Conservation (phyloP, 2,797 vertebrate species). For the Myoxocephalus aenaeus region DNA sequence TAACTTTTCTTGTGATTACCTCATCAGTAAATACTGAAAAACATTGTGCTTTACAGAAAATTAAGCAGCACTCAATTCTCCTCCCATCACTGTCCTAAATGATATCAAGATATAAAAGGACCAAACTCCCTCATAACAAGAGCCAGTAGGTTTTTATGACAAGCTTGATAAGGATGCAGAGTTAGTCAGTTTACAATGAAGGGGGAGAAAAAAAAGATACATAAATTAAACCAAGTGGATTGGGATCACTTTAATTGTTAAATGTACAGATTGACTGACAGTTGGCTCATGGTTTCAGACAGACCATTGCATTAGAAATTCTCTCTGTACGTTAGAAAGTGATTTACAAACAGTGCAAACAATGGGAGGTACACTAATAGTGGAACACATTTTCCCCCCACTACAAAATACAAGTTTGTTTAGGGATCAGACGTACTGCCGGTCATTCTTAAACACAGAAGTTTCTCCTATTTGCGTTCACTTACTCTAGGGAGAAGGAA, state of each 20-base stretch:
- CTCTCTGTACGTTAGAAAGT: slow-evolving; percentile 53
- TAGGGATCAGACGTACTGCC: slow-evolving; percentile 33
- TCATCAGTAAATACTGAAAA: too few species aligned
- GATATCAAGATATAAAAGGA: not conserved
- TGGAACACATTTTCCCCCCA: slow-evolving; percentile 23
- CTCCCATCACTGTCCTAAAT: too few species aligned
- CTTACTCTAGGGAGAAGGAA: not conserved
- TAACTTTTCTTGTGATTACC: too few species aligned
- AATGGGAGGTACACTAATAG: slow-evolving; percentile 31
- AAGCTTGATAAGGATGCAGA: not conserved
- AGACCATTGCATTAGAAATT: slow-evolving; percentile 40
- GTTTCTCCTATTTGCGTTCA: not conserved
- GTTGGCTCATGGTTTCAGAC: slow-evolving; percentile 50
- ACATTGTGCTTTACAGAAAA: too few species aligned
- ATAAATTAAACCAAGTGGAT: not conserved
- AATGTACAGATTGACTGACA: slow-evolving; percentile 60
- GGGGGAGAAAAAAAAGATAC: not conserved
- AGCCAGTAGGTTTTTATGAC: not conserved
- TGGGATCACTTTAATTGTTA: slow-evolving; percentile 76
- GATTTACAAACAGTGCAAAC: slow-evolving; percentile 66
- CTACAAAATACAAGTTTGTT: slow-evolving; percentile 53
- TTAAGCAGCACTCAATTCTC: too few species aligned
- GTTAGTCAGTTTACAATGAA: not conserved
- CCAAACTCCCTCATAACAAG: not conserved
- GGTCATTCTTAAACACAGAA: slow-evolving; percentile 15